Percentiles rank a stretch among this genome's conserved stretches.
Conservation (phyloP, 2,888 invertebrate genomes). For the Lamellibrachia satsuma region DNA sequence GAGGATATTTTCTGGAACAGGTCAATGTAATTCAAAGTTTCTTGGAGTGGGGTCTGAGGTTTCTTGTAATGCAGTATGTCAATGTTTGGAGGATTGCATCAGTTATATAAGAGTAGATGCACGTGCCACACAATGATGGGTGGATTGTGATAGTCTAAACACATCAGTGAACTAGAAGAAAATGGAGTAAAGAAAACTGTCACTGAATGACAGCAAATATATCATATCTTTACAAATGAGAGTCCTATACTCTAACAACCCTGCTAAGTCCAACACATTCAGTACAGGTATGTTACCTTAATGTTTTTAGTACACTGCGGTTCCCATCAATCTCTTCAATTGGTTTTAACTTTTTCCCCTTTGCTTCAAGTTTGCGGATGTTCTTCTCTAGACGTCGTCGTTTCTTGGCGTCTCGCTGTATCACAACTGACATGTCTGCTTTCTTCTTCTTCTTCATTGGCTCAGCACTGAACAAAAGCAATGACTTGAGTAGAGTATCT, state of each 20-base stretch:
- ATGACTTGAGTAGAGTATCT: slow-evolving; percentile 28
- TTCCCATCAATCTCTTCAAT: slow-evolving; percentile 86
- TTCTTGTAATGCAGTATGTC: no score
- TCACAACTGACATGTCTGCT: slow-evolving; percentile 82
- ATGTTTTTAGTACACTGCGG: slow-evolving; percentile 38
- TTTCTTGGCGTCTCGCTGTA: slow-evolving; percentile 82
- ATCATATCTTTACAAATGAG: neutral
- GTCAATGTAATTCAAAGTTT: no score
- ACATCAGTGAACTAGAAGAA: neutral
- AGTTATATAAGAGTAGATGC: neutral
- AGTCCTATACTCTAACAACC: neutral
- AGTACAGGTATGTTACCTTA: slow-evolving; percentile 29
- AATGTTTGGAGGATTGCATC: no score
- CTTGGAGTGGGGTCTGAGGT: no score
- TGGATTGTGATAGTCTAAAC: neutral
- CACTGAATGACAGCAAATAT: neutral
- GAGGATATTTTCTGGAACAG: no score
- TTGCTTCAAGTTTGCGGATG: slow-evolving; percentile 82
- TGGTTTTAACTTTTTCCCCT: slow-evolving; percentile 86
- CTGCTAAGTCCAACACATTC: neutral
- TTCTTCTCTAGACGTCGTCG: slow-evolving; percentile 86
- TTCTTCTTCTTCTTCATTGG: slow-evolving; percentile 90
- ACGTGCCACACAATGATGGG: neutral
- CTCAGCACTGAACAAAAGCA: slow-evolving; percentile 68
- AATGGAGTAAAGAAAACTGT: neutral